Evolutionary conservation across 2,113 vertebrate genomes (phyloP).

Genomic region (Podarcis muralis): DNA sequence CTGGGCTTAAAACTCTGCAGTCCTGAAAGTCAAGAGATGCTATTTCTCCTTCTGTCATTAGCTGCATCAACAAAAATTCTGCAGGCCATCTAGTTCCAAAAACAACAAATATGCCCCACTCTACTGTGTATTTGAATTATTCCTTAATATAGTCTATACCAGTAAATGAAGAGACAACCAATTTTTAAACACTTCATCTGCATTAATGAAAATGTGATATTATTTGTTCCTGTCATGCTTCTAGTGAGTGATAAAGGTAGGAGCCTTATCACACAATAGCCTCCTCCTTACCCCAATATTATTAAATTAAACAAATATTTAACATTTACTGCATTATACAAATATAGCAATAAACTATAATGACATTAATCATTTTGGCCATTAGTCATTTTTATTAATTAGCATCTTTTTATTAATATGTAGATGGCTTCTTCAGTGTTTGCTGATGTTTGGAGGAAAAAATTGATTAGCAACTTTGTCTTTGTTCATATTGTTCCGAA

Average conservation of each 20-base stretch:
- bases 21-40: not conserved
- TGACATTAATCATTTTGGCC: too few species aligned
- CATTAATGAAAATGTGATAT: not conserved
- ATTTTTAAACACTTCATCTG: not conserved
- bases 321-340: not conserved
- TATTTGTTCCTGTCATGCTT: not conserved
- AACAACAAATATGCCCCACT: not conserved
- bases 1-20: not conserved
- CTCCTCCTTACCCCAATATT: not conserved
- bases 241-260: not conserved
- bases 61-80: constrained; percentile 5
- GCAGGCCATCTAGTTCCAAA: not conserved
- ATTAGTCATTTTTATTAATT: too few species aligned
- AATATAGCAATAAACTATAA: not conserved
- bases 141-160: not conserved
- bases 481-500: too few species aligned
- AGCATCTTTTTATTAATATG: too few species aligned
- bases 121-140: not conserved
- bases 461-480: too few species aligned
- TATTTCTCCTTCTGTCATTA: not conserved
- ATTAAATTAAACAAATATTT: not conserved
- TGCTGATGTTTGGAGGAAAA: too few species aligned
- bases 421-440: too few species aligned
- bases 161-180: not conserved
- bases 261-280: not conserved